Evolutionary conservation across 2,113 vertebrate genomes (phyloP).

Genomic region (Burhinus oedicnemus): DNA sequence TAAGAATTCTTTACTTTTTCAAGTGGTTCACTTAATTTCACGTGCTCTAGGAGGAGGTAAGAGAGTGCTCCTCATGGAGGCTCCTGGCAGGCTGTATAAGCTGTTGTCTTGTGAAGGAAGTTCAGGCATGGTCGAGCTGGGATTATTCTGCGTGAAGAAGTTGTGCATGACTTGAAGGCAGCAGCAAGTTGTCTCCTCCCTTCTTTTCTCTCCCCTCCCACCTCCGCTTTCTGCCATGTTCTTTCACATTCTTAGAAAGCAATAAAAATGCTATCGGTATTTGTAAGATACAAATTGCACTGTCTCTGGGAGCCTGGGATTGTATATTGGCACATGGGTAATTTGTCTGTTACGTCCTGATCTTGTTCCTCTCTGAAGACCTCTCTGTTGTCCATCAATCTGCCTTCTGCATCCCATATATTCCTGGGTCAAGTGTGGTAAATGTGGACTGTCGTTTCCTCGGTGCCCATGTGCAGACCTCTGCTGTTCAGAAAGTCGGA

Average conservation of each 20-base stretch:
- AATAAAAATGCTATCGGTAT: background rate
- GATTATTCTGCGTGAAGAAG: background rate
- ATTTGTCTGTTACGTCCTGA: background rate
- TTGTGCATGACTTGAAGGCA: background rate
- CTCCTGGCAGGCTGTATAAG: background rate
- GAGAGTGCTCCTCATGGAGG: background rate
- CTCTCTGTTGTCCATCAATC: background rate
- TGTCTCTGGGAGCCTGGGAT: background rate
- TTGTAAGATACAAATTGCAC: background rate
- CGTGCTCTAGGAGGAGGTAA: background rate
- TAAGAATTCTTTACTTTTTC: slow-evolving; percentile 14
- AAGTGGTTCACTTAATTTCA: background rate
- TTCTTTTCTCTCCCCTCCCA: background rate
- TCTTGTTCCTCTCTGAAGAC: background rate
- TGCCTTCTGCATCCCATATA: background rate
- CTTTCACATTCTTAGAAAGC: background rate
- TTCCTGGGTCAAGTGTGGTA: background rate
- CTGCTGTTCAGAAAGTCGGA: fast-evolving
- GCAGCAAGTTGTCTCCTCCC: background rate
- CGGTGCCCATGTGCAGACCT: fast-evolving
- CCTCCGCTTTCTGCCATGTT: background rate
- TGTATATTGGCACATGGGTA: background rate
- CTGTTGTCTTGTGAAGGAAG: background rate
- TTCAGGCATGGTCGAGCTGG: background rate
- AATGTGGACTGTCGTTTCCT: fast-evolving